phyloP scores from a whole-genome alignment of 2,797 vertebrate genomes.

The Artibeus jamaicensis region DNA sequence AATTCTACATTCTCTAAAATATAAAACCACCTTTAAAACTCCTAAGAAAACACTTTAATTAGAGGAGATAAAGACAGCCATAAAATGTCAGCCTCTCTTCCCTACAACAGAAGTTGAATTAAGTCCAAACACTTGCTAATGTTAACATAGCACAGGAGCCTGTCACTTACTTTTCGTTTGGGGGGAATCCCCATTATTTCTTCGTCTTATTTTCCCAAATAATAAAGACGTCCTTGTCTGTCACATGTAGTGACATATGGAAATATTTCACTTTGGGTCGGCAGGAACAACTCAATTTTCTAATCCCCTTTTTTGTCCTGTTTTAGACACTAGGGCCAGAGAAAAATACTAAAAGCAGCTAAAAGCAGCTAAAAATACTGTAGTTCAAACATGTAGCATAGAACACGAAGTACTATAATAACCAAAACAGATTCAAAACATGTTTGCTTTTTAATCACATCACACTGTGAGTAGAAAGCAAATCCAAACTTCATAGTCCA shows the following conservation, averaged over 20 bases:
- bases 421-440: not conserved
- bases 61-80: not conserved
- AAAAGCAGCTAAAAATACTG: not conserved
- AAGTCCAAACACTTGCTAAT: not conserved
- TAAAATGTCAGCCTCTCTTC: not conserved
- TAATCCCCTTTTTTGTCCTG: not conserved
- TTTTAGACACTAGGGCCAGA: not conserved
- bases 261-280: not conserved
- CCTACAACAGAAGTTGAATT: not conserved
- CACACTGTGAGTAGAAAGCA: not conserved
- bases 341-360: too few relatives aligned
- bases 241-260: not conserved
- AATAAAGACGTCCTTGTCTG: not conserved
- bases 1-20: not conserved
- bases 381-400: not conserved
- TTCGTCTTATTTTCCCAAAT: constrained; percentile 8
- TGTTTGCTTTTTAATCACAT: not conserved
- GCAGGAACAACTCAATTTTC: not conserved
- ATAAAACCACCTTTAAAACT: not conserved
- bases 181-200: not conserved
- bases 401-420: not conserved
- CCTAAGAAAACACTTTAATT: not conserved
- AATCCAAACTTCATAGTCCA: not conserved
- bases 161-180: not conserved
- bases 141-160: not conserved